Conservation (phyloP, 2,113 vertebrate genomes). For the Acrocephalus kingi region DNA sequence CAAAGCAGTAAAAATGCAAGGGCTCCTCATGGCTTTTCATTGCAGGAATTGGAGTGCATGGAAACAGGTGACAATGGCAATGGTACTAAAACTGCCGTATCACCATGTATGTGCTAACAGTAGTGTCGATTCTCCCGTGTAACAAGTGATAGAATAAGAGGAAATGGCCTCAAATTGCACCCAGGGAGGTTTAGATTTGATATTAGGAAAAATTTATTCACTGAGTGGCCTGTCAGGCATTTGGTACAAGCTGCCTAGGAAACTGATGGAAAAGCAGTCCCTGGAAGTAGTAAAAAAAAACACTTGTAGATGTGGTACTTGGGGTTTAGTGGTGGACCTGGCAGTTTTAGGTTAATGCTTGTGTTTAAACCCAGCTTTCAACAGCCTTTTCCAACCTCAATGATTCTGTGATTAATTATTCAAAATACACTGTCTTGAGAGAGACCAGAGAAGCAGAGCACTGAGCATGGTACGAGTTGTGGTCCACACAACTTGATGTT, state of each 20-base stretch:
- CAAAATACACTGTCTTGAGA: not conserved
- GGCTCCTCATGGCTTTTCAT: not conserved
- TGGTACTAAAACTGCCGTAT: fast-evolving
- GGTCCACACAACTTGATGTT: fast-evolving
- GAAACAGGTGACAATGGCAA: not conserved
- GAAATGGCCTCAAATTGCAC: not conserved
- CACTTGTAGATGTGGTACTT: not conserved
- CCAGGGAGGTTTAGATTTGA: not conserved
- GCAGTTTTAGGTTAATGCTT: not conserved
- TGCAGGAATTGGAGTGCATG: too few relatives aligned
- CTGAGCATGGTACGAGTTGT: fast-evolving
- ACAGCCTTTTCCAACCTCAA: not conserved
- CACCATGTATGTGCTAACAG: not conserved
- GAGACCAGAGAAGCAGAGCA: too few relatives aligned
- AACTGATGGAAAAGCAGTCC: not conserved
- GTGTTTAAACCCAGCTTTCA: too few relatives aligned
- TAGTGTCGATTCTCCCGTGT: not conserved
- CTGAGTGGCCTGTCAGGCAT: not conserved
- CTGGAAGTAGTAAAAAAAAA: not conserved
- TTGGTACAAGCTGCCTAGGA: not conserved
- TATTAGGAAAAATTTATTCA: not conserved
- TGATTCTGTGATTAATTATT: not conserved
- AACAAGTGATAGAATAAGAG: not conserved
- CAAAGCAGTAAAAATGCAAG: not conserved
- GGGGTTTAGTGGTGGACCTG: not conserved